A percentile compares a stretch with the other conserved stretches of the same genome.
These are phyloP conservation scores for Eilema griseolum DNA, from an alignment of 2,888 invertebrate species.

Conservation along the genomic window DNA sequence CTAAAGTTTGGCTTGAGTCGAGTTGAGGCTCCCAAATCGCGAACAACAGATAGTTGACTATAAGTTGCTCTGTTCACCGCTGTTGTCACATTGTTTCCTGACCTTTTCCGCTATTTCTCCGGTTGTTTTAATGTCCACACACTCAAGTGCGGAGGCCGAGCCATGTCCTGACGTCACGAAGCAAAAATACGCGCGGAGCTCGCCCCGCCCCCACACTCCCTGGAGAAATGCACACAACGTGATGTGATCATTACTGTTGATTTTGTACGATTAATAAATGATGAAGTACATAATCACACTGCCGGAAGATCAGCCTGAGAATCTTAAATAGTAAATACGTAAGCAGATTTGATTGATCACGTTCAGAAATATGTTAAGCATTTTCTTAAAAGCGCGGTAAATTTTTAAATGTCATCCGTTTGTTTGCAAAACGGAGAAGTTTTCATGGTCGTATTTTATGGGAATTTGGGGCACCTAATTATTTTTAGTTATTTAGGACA, in stretches of 20 bases:
- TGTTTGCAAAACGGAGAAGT: not conserved
- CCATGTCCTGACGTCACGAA: constrained; percentile 66
- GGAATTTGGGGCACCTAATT: not conserved
- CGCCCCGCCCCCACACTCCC: constrained; percentile 64
- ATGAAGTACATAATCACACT: constrained; percentile 17
- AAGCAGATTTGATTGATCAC: constrained; percentile 6
- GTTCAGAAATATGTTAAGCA: not conserved
- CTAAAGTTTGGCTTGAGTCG: no score
- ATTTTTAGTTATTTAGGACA: no score
- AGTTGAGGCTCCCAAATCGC: no score
- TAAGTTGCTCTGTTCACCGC: no score
- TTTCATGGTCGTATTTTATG: not conserved
- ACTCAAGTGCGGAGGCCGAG: constrained; percentile 58
- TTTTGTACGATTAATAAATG: constrained; percentile 27
- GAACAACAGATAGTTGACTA: no score
- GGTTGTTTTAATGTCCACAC: constrained; percentile 56
- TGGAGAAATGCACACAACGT: constrained; percentile 60
- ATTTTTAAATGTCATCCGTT: not conserved
- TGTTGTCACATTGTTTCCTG: no score
- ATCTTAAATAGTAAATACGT: constrained; percentile 11
- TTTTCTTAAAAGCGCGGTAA: not conserved
- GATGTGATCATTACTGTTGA: constrained; percentile 27
- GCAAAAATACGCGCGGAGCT: constrained; percentile 69
- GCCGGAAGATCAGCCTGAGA: constrained; percentile 35
- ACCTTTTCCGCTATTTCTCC: constrained; percentile 31